A percentile compares a stretch with the other conserved stretches of the same genome.
Conservation (phyloP, 2,888 invertebrate species). For the Xanthorhoe spadicearia region DNA sequence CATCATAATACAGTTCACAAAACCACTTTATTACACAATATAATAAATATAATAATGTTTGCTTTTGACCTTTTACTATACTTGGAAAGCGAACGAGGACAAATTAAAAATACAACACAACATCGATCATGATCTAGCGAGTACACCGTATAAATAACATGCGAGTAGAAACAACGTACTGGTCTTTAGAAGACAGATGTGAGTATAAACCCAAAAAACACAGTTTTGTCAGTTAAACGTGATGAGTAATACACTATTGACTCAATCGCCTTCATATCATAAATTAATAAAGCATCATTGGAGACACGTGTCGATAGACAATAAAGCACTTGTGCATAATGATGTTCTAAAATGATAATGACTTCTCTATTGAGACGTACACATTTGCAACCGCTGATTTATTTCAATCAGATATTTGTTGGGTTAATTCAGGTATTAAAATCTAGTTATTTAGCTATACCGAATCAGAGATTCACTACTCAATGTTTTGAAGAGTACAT, state of each 20-base stretch:
- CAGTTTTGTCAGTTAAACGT: constrained; percentile 18
- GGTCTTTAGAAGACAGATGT: constrained; percentile 9
- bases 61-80: constrained; percentile 46
- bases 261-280: constrained; percentile 27
- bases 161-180: background rate
- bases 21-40: constrained; percentile 1
- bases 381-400: background rate
- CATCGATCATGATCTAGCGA: constrained; percentile 4
- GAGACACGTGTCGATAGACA: constrained; percentile 28
- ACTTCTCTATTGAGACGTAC: background rate
- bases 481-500: background rate
- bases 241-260: constrained; percentile 30
- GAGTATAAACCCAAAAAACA: background rate
- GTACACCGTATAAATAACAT: background rate
- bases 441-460: background rate
- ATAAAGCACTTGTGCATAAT: constrained; percentile 20
- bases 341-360: constrained; percentile 8
- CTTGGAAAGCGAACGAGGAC: constrained; percentile 49
- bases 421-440: background rate
- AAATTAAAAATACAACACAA: constrained; percentile 15
- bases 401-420: background rate
- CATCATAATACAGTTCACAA: background rate
- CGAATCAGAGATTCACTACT: background rate
- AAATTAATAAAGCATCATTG: constrained; percentile 34
- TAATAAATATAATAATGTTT: constrained; percentile 4